These are phyloP conservation scores for Philaethria dido DNA, from an alignment of 2,888 invertebrate species.

Conservation along the genomic window DNA sequence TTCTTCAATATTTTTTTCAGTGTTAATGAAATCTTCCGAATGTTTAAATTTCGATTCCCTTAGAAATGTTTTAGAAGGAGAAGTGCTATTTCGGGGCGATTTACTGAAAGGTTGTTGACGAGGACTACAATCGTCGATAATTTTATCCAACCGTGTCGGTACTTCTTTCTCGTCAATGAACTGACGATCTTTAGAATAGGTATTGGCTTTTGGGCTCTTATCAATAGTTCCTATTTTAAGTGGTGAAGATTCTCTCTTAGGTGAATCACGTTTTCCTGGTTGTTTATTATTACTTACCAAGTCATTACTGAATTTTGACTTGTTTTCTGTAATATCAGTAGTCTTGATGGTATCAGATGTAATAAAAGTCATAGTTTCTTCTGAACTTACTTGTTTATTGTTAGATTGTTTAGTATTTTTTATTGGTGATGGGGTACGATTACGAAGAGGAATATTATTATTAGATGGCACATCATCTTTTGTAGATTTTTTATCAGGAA, in stretches of 20 bases:
- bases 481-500: neutral
- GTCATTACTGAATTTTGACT: conserved; percentile 5
- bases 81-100: conserved; percentile 53
- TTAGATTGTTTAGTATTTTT: conserved; percentile 5
- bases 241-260: conserved; percentile 49
- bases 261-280: conserved; percentile 17
- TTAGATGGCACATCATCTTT: neutral
- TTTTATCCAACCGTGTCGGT: neutral
- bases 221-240: conserved; percentile 55
- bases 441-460: neutral
- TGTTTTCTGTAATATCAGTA: conserved; percentile 3
- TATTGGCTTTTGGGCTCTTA: conserved; percentile 41
- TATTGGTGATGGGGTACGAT: conserved; percentile 22
- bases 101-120: conserved; percentile 45
- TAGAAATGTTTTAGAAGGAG: conserved; percentile 56
- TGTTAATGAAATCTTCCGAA: conserved; percentile 63
- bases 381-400: neutral
- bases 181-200: conserved; percentile 36
- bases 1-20: conserved; percentile 63
- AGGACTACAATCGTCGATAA: conserved; percentile 47
- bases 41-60: conserved; percentile 59
- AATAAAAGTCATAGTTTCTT: conserved; percentile 2
- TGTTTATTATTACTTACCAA: conserved; percentile 10
- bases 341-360: neutral
- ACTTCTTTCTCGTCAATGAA: conserved; percentile 24